These are phyloP conservation scores for Pyralis farinalis DNA, from an alignment of 2,888 invertebrate species.

Conservation along the genomic window DNA sequence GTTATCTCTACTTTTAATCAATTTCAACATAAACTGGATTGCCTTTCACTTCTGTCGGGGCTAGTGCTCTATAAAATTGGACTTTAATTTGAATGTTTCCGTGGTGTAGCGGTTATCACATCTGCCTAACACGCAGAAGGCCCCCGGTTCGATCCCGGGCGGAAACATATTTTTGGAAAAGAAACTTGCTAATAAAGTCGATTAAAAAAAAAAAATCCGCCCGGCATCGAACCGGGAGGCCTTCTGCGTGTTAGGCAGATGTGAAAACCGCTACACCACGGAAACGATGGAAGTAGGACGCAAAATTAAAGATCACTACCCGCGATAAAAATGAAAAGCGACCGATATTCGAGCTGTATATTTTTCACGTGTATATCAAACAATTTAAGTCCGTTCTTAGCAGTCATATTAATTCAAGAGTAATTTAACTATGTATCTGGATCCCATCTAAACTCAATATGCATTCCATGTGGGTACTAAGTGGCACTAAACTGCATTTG, in stretches of 20 bases:
- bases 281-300: constrained; percentile 25
- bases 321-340: constrained; percentile 7
- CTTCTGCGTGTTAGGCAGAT: constrained; percentile 96
- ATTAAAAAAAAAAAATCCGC: no score
- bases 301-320: neutral
- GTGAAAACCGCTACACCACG: constrained; percentile 92
- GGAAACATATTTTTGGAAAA: constrained; percentile 83
- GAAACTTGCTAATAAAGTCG: no score
- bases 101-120: constrained; percentile 92
- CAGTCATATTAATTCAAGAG: no score
- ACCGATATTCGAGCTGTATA: no score
- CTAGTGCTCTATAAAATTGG: neutral
- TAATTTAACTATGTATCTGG: neutral
- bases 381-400: no score
- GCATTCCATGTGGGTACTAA: neutral
- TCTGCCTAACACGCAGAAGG: constrained; percentile 96
- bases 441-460: neutral
- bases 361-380: no score
- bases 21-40: constrained; percentile 1
- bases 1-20: constrained; percentile 2
- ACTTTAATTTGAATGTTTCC: constrained; percentile 30
- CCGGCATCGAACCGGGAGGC: constrained; percentile 95
- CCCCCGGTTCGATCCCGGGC: constrained; percentile 95
- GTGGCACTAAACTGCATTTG: neutral
- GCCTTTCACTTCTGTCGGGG: constrained; percentile 7